Conservation (phyloP, 2,888 invertebrate species). For the Yponomeuta plumbellus region DNA sequence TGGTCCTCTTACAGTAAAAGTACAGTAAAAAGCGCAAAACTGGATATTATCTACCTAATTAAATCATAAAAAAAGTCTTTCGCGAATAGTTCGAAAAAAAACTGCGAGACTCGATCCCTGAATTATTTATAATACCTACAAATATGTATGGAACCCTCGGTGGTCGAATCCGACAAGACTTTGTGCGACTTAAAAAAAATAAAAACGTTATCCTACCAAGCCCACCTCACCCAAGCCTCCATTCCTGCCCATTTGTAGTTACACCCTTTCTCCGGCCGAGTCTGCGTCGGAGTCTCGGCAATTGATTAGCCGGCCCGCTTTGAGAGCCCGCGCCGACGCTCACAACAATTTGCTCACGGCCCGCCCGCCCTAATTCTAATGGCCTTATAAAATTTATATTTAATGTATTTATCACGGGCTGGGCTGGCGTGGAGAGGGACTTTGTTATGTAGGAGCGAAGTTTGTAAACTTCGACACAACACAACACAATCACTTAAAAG, state of each 20-base stretch:
- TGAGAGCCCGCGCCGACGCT: conserved; percentile 64
- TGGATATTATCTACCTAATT: too few species aligned
- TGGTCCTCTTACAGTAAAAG: too few species aligned
- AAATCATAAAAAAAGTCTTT: too few species aligned
- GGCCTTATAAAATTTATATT: conserved; percentile 75
- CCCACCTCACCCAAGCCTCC: too few species aligned
- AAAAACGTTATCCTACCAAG: background rate
- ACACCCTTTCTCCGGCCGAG: background rate
- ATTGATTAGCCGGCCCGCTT: conserved; percentile 71
- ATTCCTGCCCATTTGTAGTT: background rate
- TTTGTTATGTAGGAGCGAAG: conserved; percentile 6
- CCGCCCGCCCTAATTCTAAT: conserved; percentile 75
- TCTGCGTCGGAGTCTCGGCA: conserved; percentile 37
- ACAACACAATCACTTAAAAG: too few species aligned
- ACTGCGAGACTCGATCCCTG: too few species aligned
- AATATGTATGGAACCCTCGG: too few species aligned
- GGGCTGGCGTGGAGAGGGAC: conserved; percentile 40
- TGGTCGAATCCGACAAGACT: too few species aligned
- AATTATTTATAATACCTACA: too few species aligned
- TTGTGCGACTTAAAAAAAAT: background rate
- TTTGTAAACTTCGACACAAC: too few species aligned
- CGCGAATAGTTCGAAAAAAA: too few species aligned
- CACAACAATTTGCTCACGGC: conserved; percentile 73
- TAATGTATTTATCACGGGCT: conserved; percentile 55
- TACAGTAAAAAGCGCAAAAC: too few species aligned